These are phyloP conservation scores for Macrosoma leucophasiata DNA, from an alignment of 2,888 invertebrate genomes.

Conservation along the genomic window DNA sequence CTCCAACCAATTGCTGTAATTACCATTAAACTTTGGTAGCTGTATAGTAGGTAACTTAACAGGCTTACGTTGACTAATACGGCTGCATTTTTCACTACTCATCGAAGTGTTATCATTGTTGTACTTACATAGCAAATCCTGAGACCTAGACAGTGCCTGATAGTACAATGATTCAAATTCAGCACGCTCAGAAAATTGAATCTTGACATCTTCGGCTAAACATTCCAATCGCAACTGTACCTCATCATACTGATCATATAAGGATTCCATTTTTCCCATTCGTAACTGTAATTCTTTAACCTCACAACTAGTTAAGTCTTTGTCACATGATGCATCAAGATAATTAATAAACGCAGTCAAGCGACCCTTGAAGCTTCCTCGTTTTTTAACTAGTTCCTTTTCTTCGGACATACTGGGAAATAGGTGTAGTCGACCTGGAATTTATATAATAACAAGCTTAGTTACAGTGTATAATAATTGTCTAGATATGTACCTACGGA, in stretches of 20 bases:
- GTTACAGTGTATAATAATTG: too few species aligned
- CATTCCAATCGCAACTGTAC: constrained; percentile 23
- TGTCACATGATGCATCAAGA: background rate
- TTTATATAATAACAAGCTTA: constrained; percentile 5
- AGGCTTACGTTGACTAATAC: too few species aligned
- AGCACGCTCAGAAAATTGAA: constrained; percentile 4
- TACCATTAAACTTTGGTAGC: constrained; percentile 24
- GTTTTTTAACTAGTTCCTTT: constrained; percentile 14
- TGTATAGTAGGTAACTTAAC: constrained; percentile 26
- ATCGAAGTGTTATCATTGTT: too few species aligned
- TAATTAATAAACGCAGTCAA: constrained; percentile 11
- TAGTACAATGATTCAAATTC: constrained; percentile 7
- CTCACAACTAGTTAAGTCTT: constrained; percentile 1
- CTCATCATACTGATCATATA: constrained; percentile 23
- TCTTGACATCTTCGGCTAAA: constrained; percentile 11
- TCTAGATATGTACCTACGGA: too few species aligned
- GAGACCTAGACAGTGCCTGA: too few species aligned
- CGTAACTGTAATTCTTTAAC: constrained; percentile 21
- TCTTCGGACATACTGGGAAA: constrained; percentile 2
- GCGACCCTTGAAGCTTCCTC: constrained; percentile 16
- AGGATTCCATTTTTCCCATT: constrained; percentile 16
- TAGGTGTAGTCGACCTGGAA: background rate
- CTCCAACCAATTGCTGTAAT: constrained; percentile 24
- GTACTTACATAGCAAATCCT: too few species aligned
- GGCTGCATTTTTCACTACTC: too few species aligned